Evolutionary conservation across 2,113 vertebrate genomes (phyloP).

Genomic region (Labeo rohita): DNA sequence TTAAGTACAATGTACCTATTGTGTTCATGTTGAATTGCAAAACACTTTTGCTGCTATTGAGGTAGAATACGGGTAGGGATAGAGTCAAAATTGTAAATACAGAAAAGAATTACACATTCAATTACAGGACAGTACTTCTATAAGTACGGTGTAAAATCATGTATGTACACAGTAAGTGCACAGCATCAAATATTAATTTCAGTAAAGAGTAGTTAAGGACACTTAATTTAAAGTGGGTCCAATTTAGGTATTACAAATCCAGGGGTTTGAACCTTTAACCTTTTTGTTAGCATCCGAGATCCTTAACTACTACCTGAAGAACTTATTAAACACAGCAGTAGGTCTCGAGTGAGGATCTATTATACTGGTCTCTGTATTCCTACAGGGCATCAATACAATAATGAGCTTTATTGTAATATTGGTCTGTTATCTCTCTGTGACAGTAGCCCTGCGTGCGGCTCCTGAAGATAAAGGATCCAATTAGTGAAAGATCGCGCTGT

Average conservation of each 20-base stretch:
- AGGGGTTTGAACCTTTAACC: neutral
- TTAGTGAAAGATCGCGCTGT: neutral
- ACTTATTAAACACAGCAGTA: neutral
- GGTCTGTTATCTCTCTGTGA: neutral
- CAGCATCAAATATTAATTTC: too few relatives aligned
- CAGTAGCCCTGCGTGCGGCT: neutral
- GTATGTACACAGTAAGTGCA: too few relatives aligned
- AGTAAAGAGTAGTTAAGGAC: too few relatives aligned
- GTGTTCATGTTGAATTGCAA: too few relatives aligned
- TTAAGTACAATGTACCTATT: too few relatives aligned
- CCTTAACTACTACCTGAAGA: neutral
- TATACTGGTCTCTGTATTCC: neutral
- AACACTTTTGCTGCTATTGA: too few relatives aligned
- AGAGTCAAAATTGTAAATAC: too few relatives aligned
- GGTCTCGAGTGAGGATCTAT: slow-evolving; percentile 8
- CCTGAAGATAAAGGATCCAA: slow-evolving; percentile 22
- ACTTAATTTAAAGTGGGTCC: too few relatives aligned
- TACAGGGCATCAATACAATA: slow-evolving; percentile 12
- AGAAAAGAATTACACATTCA: too few relatives aligned
- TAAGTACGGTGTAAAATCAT: too few relatives aligned
- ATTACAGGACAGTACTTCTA: too few relatives aligned
- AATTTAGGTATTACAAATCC: neutral
- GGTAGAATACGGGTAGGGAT: too few relatives aligned
- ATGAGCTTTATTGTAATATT: slow-evolving; percentile 8
- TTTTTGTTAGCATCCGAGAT: neutral